phyloP scores from a whole-genome alignment of 2,113 vertebrate species.

The Pelvicachromis taeniatus region DNA sequence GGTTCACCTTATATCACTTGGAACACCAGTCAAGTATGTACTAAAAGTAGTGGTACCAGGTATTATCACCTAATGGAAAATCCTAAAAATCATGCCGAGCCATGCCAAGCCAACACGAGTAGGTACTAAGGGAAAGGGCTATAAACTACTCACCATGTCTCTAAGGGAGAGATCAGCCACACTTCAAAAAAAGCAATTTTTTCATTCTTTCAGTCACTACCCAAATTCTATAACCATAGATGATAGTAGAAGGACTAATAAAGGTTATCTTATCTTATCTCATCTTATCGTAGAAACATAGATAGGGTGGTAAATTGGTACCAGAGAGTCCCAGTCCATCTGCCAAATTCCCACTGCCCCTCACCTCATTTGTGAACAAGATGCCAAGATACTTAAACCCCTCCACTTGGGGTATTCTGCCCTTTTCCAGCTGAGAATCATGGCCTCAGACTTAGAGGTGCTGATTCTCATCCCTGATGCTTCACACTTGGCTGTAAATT shows the following conservation, averaged over 20 bases:
- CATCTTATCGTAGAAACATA: neutral
- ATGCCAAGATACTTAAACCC: neutral
- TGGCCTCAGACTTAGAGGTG: neutral
- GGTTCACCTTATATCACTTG: no score
- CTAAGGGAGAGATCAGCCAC: neutral
- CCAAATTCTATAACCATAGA: neutral
- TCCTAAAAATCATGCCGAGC: no score
- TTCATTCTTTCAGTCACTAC: no score
- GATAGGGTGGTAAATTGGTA: neutral
- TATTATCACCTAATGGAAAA: no score
- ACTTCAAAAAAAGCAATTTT: no score
- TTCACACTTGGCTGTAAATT: neutral
- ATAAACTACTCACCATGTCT: no score
- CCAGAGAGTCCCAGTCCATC: neutral
- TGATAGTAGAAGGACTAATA: neutral
- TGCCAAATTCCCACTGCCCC: neutral
- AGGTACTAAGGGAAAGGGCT: no score
- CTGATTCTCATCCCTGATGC: neutral
- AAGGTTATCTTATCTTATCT: no score
- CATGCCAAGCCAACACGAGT: no score
- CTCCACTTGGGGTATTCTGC: neutral
- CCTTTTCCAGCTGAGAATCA: neutral
- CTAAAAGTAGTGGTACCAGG: no score
- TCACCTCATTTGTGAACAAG: neutral
- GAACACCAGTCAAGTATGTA: no score